These are phyloP conservation scores for Plebejus melissa DNA, from an alignment of 2,888 invertebrate species.

Conservation along the genomic window DNA sequence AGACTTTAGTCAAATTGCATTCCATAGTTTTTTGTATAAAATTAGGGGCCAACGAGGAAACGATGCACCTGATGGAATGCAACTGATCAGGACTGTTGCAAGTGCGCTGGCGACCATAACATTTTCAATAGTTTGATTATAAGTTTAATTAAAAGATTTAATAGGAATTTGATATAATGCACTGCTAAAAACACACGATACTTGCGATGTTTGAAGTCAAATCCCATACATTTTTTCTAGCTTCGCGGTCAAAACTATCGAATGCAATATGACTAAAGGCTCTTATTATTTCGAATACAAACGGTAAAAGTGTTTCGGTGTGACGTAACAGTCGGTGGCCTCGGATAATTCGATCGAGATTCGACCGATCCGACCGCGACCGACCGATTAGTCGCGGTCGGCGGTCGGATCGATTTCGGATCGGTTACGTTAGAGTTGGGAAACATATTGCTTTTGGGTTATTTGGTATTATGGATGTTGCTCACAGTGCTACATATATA, in stretches of 20 bases:
- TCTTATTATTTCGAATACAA: not conserved
- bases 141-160: too few species aligned
- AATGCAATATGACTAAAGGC: not conserved
- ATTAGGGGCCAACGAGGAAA: too few species aligned
- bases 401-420: slow-evolving; percentile 17
- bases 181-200: too few species aligned
- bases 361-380: slow-evolving; percentile 7
- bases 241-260: not conserved
- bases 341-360: slow-evolving; percentile 5
- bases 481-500: not conserved
- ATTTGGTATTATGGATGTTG: not conserved
- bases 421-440: slow-evolving; percentile 2
- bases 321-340: slow-evolving; percentile 14
- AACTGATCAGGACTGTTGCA: too few species aligned
- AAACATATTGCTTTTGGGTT: not conserved
- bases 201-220: not conserved
- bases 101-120: too few species aligned
- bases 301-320: slow-evolving; percentile 13
- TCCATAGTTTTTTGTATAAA: too few species aligned
- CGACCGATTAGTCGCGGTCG: slow-evolving; percentile 24
- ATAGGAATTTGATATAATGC: too few species aligned
- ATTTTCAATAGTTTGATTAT: too few species aligned
- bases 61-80: too few species aligned
- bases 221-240: not conserved
- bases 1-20: too few species aligned